phyloP scores from a whole-genome alignment of 1,140 invertebrate genomes.

The Ectropis grisescens region DNA sequence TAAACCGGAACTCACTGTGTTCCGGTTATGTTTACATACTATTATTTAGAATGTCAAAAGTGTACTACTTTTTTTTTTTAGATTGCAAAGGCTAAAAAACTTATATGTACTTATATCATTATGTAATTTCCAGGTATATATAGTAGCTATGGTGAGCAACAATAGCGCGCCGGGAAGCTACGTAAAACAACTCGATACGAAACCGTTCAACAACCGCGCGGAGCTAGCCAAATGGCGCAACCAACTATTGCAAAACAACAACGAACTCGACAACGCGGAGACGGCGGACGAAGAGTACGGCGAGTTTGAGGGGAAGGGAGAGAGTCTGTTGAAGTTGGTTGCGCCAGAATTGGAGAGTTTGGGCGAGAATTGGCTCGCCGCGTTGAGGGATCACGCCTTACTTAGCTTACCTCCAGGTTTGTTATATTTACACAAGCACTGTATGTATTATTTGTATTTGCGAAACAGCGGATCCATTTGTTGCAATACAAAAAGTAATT shows the following conservation, averaged over 20 bases:
- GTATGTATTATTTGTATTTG: no score
- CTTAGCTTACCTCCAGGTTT: constrained; percentile 90
- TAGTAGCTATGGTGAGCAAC: constrained; percentile 91
- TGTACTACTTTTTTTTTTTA: no score
- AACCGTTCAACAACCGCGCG: constrained; percentile 39
- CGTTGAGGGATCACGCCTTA: constrained; percentile 94
- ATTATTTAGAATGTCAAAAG: no score
- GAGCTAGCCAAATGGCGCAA: constrained; percentile 51
- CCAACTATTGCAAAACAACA: constrained; percentile 33
- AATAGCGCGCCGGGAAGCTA: constrained; percentile 76
- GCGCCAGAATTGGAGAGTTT: constrained; percentile 93
- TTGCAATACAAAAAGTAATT: no score
- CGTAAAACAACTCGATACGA: constrained; percentile 56
- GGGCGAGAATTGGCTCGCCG: constrained; percentile 94
- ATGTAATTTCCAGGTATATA: constrained; percentile 87
- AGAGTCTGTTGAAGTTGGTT: constrained; percentile 91
- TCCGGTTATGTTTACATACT: no score
- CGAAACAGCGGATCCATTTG: no score
- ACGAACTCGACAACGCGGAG: constrained; percentile 36
- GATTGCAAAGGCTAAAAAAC: no score
- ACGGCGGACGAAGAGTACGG: constrained; percentile 71
- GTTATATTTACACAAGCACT: no score
- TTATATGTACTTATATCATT: no score
- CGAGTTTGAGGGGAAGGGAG: constrained; percentile 80
- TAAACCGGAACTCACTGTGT: no score